Evolutionary conservation across 2,888 invertebrate species (phyloP).

Genomic region (Bellardia bayeri): DNA sequence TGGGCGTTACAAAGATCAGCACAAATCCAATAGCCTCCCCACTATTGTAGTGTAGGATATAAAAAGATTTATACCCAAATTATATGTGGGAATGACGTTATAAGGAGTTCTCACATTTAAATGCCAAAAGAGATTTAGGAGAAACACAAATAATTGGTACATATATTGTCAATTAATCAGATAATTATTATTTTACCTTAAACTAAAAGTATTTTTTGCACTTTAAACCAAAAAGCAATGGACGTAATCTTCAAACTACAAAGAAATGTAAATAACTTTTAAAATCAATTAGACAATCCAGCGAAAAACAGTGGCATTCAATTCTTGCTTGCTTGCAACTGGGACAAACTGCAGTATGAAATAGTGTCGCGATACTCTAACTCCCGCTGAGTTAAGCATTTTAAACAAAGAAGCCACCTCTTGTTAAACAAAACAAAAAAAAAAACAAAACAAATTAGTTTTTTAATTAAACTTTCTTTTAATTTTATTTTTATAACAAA

Average conservation of each 20-base stretch:
- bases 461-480: slow-evolving; percentile 30
- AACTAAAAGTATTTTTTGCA: neutral
- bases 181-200: neutral
- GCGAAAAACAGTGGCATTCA: neutral
- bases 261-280: neutral
- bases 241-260: neutral
- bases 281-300: neutral
- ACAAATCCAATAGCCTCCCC: too few species aligned
- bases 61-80: too few species aligned
- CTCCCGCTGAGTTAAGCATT: neutral
- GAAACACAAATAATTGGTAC: neutral
- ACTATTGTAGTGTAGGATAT: too few species aligned
- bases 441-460: slow-evolving; percentile 1
- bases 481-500: neutral
- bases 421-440: neutral
- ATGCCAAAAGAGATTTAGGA: neutral
- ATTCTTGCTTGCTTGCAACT: neutral
- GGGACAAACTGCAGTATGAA: neutral
- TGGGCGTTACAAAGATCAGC: too few species aligned
- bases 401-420: neutral
- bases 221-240: neutral
- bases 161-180: neutral
- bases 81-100: too few species aligned
- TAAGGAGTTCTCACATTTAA: too few species aligned
- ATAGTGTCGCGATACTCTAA: neutral